Evolutionary conservation across 2,113 vertebrate genomes (phyloP), one percentile per base, ranked within the genome.

Genomic region (Sturnira hondurensis): DNA sequence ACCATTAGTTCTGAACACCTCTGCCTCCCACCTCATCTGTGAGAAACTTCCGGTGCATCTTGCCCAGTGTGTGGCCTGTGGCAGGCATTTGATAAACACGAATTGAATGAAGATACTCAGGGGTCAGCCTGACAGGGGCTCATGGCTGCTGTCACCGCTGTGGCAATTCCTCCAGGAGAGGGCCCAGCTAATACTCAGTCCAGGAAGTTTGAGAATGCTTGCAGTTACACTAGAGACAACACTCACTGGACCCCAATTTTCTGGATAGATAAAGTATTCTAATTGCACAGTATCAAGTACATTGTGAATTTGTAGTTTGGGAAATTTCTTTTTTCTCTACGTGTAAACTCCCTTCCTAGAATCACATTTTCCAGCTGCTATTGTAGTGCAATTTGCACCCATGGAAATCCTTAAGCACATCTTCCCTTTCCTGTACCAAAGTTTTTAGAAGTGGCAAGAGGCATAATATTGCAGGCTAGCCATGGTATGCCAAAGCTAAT

Each of bases 171-270:
- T 63, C 36, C 28, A 67, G 38, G 19, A 96, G 85, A 91, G 31
- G 36, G 24, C 15, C n/a, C 74, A 76, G 67, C 61, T 80, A 91
- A 93, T 45, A 52, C 41, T 84, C 52, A 70, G 4, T 33, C 41
- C 50, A 68, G 67, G 31, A 87, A 85, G 45, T 68, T 93, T 91
- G 61, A 65, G 28, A 84, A 95, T 91, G 92, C 74, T 92, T 61
- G 24, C 5, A 2, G 52, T 76, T 91, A 67, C 31, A 8, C 52
- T 89, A 41, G 70, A 89, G 96, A 82, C 45, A 90, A 31, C 17
- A 77, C 7, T 63, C 83, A 15, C 26, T 36, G 38, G 28, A 33
- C 20, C 24, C 84, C 73, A 45, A 81, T 61, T 91, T 96, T 61
- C 52, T 83, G 26, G 54, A 28, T 86, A 14, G 83, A 78, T 71